Evolutionary conservation across 2,113 vertebrate genomes (phyloP).

Genomic region (Neomonachus schauinslandi): DNA sequence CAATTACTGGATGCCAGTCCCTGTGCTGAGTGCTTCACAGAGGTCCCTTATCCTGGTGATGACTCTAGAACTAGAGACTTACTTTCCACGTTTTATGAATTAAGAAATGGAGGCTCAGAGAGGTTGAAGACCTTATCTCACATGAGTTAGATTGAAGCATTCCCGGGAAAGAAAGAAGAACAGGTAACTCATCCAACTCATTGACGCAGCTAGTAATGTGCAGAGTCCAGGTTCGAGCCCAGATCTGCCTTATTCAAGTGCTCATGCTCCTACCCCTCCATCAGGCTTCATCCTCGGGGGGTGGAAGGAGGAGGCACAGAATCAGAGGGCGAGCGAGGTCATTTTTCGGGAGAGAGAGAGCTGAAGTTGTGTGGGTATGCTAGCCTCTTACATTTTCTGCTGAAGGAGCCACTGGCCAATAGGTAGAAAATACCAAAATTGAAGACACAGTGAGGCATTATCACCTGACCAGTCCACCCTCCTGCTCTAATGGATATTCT

Average conservation of each 20-base stretch:
- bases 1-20: too few relatives aligned
- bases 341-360: not conserved
- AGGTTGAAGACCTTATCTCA: not conserved
- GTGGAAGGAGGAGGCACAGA: slow-evolving; percentile 58
- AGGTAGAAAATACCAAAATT: not conserved
- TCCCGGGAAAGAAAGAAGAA: not conserved
- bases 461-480: not conserved
- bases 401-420: not conserved
- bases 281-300: not conserved
- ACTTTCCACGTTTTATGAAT: not conserved
- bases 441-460: not conserved
- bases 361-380: accelerated
- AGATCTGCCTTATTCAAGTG: not conserved
- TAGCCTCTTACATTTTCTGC: not conserved
- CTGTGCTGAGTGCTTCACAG: not conserved
- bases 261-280: not conserved
- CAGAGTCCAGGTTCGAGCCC: not conserved
- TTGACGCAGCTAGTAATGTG: not conserved
- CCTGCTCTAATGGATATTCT: not conserved
- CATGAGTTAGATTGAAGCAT: not conserved
- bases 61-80: not conserved
- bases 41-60: not conserved
- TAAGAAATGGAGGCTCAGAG: not conserved
- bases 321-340: not conserved
- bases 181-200: not conserved